Conservation (phyloP, 2,888 invertebrate genomes). For the Eudemis profundana region DNA sequence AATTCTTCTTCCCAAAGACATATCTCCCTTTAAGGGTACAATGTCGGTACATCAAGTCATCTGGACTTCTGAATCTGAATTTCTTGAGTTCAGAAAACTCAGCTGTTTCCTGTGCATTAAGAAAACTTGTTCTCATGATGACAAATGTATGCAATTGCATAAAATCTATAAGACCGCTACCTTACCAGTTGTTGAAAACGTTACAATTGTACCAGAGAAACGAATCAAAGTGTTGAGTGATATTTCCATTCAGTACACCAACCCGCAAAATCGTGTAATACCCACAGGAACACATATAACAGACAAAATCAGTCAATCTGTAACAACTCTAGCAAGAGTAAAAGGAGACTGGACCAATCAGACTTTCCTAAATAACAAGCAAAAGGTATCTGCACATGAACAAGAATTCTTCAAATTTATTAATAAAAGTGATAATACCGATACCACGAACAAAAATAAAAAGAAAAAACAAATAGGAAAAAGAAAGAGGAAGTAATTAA, state of each 20-base stretch:
- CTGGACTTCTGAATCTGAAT: conserved; percentile 10
- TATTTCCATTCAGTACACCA: conserved; percentile 23
- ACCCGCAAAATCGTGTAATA: conserved; percentile 7
- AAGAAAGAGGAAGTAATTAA: too few relatives aligned
- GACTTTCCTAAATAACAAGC: conserved; percentile 6
- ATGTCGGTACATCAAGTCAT: background rate
- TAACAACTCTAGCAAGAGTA: conserved; percentile 23
- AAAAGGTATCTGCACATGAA: background rate
- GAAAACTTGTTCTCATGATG: conserved; percentile 34
- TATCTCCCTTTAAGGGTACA: conserved; percentile 11
- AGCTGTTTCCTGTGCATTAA: conserved; percentile 14
- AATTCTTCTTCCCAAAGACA: conserved; percentile 11
- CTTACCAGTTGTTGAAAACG: conserved; percentile 35
- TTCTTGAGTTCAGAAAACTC: conserved; percentile 13
- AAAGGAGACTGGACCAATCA: conserved; percentile 13
- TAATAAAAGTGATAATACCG: background rate
- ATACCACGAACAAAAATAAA: too few relatives aligned
- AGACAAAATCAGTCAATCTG: conserved; percentile 13
- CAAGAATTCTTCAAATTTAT: background rate
- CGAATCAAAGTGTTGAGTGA: conserved; percentile 31
- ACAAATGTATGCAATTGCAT: conserved; percentile 41
- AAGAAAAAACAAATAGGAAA: too few relatives aligned
- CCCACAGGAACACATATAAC: conserved; percentile 24
- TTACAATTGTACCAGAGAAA: conserved; percentile 32
- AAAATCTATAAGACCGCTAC: conserved; percentile 39